A percentile compares a stretch with the other conserved stretches of the same genome.
These are phyloP conservation scores for Coregonus clupeaformis DNA, from an alignment of 2,113 vertebrate genomes.

Conservation along the genomic window DNA sequence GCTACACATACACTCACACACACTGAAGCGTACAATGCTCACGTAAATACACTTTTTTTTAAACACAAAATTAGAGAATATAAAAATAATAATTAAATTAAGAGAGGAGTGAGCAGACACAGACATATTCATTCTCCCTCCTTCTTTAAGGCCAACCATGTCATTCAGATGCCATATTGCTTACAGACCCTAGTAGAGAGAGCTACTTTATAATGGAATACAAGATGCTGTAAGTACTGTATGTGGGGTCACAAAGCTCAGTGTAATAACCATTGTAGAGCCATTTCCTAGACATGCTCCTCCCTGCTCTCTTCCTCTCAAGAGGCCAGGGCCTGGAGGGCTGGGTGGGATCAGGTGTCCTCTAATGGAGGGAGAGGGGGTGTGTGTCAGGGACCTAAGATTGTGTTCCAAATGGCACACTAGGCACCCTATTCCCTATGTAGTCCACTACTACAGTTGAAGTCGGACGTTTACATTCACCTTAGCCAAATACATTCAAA, in stretches of 20 bases:
- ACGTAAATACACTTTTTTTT: neutral
- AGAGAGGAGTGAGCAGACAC: neutral
- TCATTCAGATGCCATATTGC: conserved; percentile 52
- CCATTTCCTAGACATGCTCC: conserved; percentile 56
- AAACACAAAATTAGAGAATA: too few relatives aligned
- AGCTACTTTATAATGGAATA: conserved; percentile 49
- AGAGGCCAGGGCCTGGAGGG: conserved; percentile 40
- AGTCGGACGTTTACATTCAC: too few relatives aligned
- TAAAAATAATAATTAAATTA: neutral
- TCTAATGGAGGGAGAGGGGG: conserved; percentile 66
- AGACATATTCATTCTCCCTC: neutral
- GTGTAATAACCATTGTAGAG: conserved; percentile 38
- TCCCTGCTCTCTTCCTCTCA: conserved; percentile 39
- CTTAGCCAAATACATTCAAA: too few relatives aligned
- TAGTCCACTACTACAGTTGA: too few relatives aligned
- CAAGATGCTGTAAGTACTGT: conserved; percentile 53
- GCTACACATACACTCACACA: conserved; percentile 19
- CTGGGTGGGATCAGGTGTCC: conserved; percentile 65
- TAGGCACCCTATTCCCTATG: too few relatives aligned
- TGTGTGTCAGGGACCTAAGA: conserved; percentile 51
- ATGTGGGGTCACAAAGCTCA: conserved; percentile 31
- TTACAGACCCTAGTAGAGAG: conserved; percentile 43
- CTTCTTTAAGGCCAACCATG: too few relatives aligned
- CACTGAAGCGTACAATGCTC: conserved; percentile 8
- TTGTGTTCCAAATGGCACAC: conserved; percentile 26